Base-by-base conservation (phyloP, 2,888 invertebrate genomes). In the Campopleginae sp. region DNA sequence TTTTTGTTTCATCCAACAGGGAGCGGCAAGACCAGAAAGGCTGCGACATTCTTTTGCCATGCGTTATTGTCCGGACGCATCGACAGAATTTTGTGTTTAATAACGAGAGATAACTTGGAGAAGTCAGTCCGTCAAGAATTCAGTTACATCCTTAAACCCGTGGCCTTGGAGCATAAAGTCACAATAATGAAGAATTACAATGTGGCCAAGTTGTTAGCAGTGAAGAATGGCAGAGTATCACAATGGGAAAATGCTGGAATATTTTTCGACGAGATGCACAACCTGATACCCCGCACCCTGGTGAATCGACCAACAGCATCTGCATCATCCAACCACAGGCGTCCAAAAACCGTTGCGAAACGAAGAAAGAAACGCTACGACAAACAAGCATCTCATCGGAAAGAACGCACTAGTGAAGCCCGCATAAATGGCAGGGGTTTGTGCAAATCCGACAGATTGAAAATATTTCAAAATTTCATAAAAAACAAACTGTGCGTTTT, bases 231-330 rank as follows among this genome's bases (percentile, higher is more conserved):
- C 46, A 17, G 46, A 14, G 46, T 48, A 6, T 48, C 46, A 1
- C 46, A 61, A 23, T 61, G 61, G 61, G 31, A 31, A 23, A 61
- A 61, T 6, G 61, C 61, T 23, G 61, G 61, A 61, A 61, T 61
- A 61, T 61, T 61, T 23, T 61, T 61, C 10, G 61, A 61, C 10
- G 61, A 61, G 10, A 61, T 61, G 61, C 61, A 61, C 12, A 61
- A 61, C 31, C 31, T 61, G 14, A 23, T 61, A 27, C 61, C 61
- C 2, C 61, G 61, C 14, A 61, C 61, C 31, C 14, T 61, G 12
- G 31, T 61, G 23, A 61, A 61, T 23, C 23, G 61, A 17, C 61
- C 61, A 61, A 27, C 61, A 4, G 46, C 46, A 3, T 48, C 46
- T 4, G 46, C n/a, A 6, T 17, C 17, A 14, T 48, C 17, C n/a